Conservation (phyloP, 1,140 invertebrate species). For the Leptinotarsa undecemlineata region DNA sequence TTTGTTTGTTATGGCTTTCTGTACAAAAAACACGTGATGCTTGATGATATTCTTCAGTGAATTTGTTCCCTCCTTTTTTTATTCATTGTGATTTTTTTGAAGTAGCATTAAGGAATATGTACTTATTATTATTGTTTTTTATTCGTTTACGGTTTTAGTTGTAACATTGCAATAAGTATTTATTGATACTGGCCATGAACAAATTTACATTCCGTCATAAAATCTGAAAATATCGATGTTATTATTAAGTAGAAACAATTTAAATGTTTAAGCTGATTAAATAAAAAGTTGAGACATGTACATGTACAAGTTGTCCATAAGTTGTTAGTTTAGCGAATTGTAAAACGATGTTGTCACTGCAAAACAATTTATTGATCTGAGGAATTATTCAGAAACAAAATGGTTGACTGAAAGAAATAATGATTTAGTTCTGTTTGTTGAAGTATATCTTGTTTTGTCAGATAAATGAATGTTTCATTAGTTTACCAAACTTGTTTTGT, state of each 20-base stretch:
- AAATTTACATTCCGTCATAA: conserved; percentile 11
- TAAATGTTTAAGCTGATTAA: conserved; percentile 10
- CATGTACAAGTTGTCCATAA: conserved; percentile 30
- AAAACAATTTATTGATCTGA: no score
- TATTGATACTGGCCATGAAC: conserved; percentile 13
- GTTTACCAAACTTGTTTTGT: no score
- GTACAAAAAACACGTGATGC: conserved; percentile 3
- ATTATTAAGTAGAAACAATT: conserved; percentile 4
- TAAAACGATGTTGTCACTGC: neutral
- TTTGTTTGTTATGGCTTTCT: conserved; percentile 9
- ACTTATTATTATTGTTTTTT: conserved; percentile 18
- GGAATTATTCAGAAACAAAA: no score
- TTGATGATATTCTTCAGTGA: neutral
- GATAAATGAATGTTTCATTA: no score
- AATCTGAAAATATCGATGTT: neutral
- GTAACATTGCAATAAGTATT: neutral
- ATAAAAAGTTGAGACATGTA: conserved; percentile 23
- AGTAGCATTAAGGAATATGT: neutral
- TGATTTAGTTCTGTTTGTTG: no score
- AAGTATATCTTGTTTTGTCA: no score
- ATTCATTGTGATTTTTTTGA: conserved; percentile 14
- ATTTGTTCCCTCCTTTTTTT: conserved; percentile 13
- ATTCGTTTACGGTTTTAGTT: neutral
- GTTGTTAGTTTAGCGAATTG: conserved; percentile 16
- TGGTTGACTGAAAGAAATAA: no score